Conservation (phyloP, 2,113 vertebrate species). For the Prunella himalayana region DNA sequence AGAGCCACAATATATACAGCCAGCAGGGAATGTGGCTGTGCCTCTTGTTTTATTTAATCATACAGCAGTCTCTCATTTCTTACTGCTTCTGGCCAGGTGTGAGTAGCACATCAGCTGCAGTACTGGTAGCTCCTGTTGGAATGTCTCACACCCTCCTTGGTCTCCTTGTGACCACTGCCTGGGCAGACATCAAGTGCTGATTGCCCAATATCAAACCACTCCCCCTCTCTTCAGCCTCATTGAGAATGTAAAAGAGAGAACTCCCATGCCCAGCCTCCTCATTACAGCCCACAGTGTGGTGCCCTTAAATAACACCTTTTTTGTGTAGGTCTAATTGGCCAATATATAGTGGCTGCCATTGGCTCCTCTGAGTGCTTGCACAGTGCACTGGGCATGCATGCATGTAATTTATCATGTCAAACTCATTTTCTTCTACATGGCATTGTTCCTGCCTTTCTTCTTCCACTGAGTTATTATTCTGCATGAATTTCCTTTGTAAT, state of each 20-base stretch:
- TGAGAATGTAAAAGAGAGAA: slow-evolving; percentile 14
- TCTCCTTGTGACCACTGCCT: not conserved
- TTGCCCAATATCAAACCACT: not conserved
- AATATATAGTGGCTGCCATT: slow-evolving; percentile 12
- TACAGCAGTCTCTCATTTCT: not conserved
- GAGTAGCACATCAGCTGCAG: not conserved
- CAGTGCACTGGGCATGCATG: not conserved
- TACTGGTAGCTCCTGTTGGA: not conserved
- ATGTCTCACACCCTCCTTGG: not conserved
- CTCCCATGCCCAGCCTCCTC: not conserved
- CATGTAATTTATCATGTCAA: slow-evolving; percentile 62
- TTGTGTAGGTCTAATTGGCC: slow-evolving; percentile 66
- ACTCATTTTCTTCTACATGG: slow-evolving; percentile 42
- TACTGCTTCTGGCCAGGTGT: not conserved
- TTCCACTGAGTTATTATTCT: slow-evolving; percentile 64
- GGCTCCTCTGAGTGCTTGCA: slow-evolving; percentile 5
- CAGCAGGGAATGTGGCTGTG: not conserved
- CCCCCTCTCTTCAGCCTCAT: not conserved
- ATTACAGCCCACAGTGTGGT: slow-evolving; percentile 42
- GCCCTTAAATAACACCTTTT: slow-evolving; percentile 56
- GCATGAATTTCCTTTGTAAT: slow-evolving; percentile 43
- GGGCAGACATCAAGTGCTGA: not conserved
- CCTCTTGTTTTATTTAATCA: not conserved
- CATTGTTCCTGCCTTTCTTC: slow-evolving; percentile 48
- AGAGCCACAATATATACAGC: not conserved